Evolutionary conservation across 2,113 vertebrate genomes (phyloP).

Genomic region (Jacana jacana): DNA sequence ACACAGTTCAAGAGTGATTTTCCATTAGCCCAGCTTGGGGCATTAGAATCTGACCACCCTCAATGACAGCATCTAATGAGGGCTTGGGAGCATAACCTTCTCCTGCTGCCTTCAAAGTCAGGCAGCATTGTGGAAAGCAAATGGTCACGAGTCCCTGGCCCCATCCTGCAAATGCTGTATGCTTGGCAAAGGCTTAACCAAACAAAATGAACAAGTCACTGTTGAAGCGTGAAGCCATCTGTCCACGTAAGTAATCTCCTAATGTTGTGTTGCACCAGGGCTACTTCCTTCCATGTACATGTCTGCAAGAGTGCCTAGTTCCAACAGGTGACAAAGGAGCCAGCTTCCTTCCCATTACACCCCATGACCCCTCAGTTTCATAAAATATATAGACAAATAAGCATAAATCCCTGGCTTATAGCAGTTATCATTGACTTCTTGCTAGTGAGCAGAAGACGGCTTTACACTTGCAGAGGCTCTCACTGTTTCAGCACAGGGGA

Average conservation of each 20-base stretch:
- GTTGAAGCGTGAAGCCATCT: not conserved
- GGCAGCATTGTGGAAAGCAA: fast-evolving
- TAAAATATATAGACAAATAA: not conserved
- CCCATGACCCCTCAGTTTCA: not conserved
- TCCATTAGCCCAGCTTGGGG: not conserved
- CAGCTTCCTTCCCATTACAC: not conserved
- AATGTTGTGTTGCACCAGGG: fast-evolving
- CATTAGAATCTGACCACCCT: not conserved
- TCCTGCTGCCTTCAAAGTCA: not conserved
- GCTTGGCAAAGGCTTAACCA: not conserved
- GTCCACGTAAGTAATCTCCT: not conserved
- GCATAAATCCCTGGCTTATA: not conserved
- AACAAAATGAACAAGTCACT: not conserved
- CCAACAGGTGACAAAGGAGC: fast-evolving
- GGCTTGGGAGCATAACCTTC: not conserved
- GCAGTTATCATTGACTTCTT: not conserved
- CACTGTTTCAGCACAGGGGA: fast-evolving
- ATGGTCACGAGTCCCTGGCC: fast-evolving
- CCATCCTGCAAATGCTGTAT: not conserved
- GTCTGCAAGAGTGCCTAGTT: not conserved
- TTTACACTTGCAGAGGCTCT: not conserved
- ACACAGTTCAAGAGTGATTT: not conserved
- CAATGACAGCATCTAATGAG: not conserved
- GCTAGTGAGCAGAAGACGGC: not conserved
- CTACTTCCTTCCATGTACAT: not conserved